phyloP scores from a whole-genome alignment of 2,113 vertebrate genomes.

The Crotalus viridis region DNA sequence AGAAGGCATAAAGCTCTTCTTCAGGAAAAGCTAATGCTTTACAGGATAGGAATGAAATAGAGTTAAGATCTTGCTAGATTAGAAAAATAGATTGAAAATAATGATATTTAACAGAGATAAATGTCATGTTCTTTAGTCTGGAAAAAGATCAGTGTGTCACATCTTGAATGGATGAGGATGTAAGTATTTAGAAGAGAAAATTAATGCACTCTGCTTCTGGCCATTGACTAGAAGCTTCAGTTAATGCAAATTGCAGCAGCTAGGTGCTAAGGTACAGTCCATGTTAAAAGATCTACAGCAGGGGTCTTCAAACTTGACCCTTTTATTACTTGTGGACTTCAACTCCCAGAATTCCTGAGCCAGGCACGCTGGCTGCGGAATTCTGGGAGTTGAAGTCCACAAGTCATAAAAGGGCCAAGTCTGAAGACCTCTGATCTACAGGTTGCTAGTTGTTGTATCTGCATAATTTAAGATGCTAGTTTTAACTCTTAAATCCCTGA shows the following conservation, averaged over 20 bases:
- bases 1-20: neutral
- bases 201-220: neutral
- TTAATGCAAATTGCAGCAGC: neutral
- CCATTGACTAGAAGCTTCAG: neutral
- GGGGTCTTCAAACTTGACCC: too few species aligned
- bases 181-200: neutral
- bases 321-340: too few species aligned
- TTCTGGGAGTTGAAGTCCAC: too few species aligned
- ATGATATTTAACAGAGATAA: neutral
- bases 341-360: too few species aligned
- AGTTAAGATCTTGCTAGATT: neutral
- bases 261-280: neutral
- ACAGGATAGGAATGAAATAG: neutral
- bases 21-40: neutral
- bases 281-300: neutral
- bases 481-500: neutral
- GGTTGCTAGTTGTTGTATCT: neutral
- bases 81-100: neutral
- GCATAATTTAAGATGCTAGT: neutral
- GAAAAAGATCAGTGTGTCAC: neutral
- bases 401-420: too few species aligned
- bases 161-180: neutral
- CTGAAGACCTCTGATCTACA: too few species aligned
- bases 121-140: neutral
- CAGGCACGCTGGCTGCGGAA: too few species aligned